phyloP scores from a whole-genome alignment of 2,797 vertebrate genomes.

The Dipus sagitta region DNA sequence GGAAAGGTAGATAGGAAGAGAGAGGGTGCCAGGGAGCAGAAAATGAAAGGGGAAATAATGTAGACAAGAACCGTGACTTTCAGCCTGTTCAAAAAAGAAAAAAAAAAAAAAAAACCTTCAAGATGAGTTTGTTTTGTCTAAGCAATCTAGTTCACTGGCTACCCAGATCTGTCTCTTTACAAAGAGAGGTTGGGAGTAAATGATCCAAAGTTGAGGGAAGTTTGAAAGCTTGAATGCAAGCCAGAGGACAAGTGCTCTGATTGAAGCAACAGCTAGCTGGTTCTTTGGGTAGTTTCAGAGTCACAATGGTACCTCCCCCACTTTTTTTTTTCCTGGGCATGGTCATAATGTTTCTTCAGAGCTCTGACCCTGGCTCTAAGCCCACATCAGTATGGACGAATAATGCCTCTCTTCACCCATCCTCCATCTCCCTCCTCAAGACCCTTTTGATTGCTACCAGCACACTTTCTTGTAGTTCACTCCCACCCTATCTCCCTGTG shows the following conservation, averaged over 20 bases:
- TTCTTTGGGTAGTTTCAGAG: background rate
- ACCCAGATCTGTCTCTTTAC: background rate
- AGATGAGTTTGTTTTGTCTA: background rate
- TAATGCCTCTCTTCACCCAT: background rate
- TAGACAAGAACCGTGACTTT: background rate
- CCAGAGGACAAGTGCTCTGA: fast-evolving
- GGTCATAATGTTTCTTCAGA: background rate
- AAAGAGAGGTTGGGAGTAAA: background rate
- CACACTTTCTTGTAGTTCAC: background rate
- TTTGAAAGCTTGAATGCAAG: background rate
- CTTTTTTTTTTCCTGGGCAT: background rate
- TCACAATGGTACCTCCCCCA: background rate
- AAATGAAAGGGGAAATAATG: background rate
- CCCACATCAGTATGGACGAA: background rate
- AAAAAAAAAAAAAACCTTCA: background rate
- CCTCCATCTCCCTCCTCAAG: background rate
- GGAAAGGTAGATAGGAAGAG: background rate
- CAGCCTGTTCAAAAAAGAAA: too few relatives aligned
- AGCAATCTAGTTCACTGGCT: background rate
- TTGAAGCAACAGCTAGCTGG: background rate
- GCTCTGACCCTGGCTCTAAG: background rate
- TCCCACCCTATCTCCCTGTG: background rate
- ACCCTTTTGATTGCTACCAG: too few relatives aligned
- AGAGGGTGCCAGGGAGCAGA: background rate
- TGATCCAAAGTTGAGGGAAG: background rate